Base-by-base conservation (phyloP, 2,888 invertebrate species). In the Sabellastarte sp. region DNA sequence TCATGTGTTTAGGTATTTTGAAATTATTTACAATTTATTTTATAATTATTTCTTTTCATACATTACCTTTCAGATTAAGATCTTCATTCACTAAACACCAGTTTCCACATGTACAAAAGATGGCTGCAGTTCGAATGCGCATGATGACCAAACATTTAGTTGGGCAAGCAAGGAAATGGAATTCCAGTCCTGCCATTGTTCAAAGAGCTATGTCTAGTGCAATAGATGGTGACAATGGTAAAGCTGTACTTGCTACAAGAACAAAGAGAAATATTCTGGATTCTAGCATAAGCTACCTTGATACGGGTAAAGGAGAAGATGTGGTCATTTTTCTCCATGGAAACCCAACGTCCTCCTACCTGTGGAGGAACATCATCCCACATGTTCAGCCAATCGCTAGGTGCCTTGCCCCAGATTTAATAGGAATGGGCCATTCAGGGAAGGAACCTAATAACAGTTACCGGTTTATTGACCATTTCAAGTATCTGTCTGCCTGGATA, bases 381-480 rank as follows among this genome's bases (percentile, higher is more conserved):
- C 64, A 66, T 30, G 64, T 66, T 1, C 55, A 50, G 20, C 57
- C 61, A 5, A 24, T 59, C 3, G 64, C 66, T 1, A 28, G 64
- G 30, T 63, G 64, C 32, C 32, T 64, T 24, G 64, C 66, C 20
- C 66, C 66, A 4, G 66, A 66, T 33, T 32, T 66, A 5, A 60
- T 66, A 28, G 66, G 66, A 24, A 66, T 66, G 66, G 66, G 66
- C 20, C 60, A 66, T 26, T 64, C 63, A 2, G 65, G 57, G 3
- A 64, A 32, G 32, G 31, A 62, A 5, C 57, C 60, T 3, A 50
- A 28, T 30, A 29, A 5, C 20, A 29, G n/a, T 2, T 63, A 63
- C 31, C 31, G 58, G 2, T 63, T 64, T 41, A 26, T 4, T 4
- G 60, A 66, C 56, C 66, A 66, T 33, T 66, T 56, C 56, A 53